These are phyloP conservation scores for Labeo catla DNA, from an alignment of 2,113 vertebrate species.

Conservation along the genomic window DNA sequence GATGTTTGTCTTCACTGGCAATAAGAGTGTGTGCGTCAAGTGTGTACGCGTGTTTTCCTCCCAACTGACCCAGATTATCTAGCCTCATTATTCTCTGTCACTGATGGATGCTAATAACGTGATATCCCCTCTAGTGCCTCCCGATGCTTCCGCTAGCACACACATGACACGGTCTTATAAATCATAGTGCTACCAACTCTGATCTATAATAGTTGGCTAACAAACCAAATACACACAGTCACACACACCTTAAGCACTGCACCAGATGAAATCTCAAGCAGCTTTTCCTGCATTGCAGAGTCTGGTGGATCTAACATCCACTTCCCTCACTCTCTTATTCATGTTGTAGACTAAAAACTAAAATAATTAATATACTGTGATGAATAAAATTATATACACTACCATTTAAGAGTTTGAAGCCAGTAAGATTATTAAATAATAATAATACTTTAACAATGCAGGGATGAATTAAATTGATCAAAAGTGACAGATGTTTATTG, in stretches of 20 bases:
- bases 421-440: neutral
- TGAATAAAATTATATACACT: neutral
- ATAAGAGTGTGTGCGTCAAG: neutral
- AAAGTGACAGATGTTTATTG: too few species aligned
- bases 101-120: constrained; percentile 73
- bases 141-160: constrained; percentile 16
- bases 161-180: neutral
- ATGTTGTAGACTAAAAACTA: neutral
- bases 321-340: constrained; percentile 10
- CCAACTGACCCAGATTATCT: constrained; percentile 72
- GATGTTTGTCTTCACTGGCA: constrained; percentile 10
- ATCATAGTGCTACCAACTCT: constrained; percentile 2
- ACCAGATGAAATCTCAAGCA: constrained; percentile 10
- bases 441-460: neutral
- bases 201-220: neutral
- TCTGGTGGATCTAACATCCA: constrained; percentile 45
- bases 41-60: constrained; percentile 48
- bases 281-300: constrained; percentile 65
- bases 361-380: neutral
- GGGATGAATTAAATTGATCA: too few species aligned
- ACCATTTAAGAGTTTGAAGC: neutral
- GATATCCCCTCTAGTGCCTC: constrained; percentile 65
- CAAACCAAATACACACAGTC: neutral
- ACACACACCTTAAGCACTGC: constrained; percentile 28
- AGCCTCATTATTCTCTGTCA: constrained; percentile 76